Evolutionary conservation across 2,113 vertebrate species (phyloP).

Genomic region (Laticauda laticaudata): DNA sequence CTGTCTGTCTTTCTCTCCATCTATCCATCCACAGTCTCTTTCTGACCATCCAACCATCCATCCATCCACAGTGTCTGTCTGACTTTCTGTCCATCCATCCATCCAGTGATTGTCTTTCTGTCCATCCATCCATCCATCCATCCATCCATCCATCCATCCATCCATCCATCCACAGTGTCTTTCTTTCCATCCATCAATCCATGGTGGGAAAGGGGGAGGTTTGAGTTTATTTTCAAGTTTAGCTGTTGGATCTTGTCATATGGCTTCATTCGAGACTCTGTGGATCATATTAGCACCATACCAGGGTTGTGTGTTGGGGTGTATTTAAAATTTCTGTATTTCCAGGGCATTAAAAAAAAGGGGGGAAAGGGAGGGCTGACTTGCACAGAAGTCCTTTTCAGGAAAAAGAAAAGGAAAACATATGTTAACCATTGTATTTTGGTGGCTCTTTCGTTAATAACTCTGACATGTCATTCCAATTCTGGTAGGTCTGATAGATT

Average conservation of each 20-base stretch:
- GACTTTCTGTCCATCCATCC: fast-evolving
- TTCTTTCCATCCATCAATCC: background rate
- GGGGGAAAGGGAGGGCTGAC: background rate
- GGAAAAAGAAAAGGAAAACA: conserved; percentile 60
- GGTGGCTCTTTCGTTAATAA: conserved; percentile 69
- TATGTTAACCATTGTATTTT: conserved; percentile 73
- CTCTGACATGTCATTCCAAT: conserved; percentile 65
- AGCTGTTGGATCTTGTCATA: background rate
- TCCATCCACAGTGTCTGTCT: too few species aligned
- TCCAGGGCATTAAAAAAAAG: conserved; percentile 55
- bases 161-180: background rate
- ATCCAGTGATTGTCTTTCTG: background rate
- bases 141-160: background rate
- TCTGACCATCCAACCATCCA: too few species aligned
- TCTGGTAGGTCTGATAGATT: conserved; percentile 72
- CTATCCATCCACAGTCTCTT: too few species aligned
- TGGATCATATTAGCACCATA: background rate
- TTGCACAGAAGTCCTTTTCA: conserved; percentile 57
- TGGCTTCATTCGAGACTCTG: background rate
- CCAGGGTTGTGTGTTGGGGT: conserved; percentile 35
- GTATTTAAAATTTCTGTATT: conserved; percentile 52
- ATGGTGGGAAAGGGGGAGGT: background rate
- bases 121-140: background rate
- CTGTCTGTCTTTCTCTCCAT: too few species aligned
- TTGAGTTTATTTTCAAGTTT: background rate